Percentiles rank a stretch among this genome's conserved stretches.
These are phyloP conservation scores for Epinephelus cyanopodus DNA, from an alignment of 2,113 vertebrate genomes.

Conservation along the genomic window DNA sequence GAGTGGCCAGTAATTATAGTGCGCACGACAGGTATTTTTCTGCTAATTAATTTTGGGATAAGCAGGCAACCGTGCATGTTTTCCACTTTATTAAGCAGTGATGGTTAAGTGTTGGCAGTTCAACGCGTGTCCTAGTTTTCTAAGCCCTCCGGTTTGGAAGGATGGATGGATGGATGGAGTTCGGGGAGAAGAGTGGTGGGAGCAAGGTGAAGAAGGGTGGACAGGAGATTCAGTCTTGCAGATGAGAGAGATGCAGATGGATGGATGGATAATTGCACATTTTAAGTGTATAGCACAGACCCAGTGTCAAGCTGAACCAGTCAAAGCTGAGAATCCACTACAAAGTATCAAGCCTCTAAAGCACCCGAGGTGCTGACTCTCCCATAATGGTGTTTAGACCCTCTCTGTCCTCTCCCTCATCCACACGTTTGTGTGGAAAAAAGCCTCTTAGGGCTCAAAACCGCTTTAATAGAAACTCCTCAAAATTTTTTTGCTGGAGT, in stretches of 20 bases:
- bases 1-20: slow-evolving; percentile 68
- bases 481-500: slow-evolving; percentile 33
- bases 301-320: slow-evolving; percentile 41
- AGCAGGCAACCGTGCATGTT: slow-evolving; percentile 54
- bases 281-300: slow-evolving; percentile 12
- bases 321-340: slow-evolving; percentile 48
- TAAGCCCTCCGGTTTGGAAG: neutral
- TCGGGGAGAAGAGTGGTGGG: neutral
- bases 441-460: slow-evolving; percentile 77
- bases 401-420: slow-evolving; percentile 60
- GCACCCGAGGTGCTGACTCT: slow-evolving; percentile 77
- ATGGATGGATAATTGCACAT: slow-evolving; percentile 19
- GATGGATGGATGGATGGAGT: slow-evolving; percentile 15
- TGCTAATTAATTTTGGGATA: slow-evolving; percentile 75
- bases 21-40: slow-evolving; percentile 70
- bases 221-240: neutral
- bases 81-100: slow-evolving; percentile 64
- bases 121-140: slow-evolving; percentile 38
- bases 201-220: neutral
- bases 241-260: slow-evolving; percentile 4
- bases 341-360: slow-evolving; percentile 68
- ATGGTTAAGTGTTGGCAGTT: slow-evolving; percentile 50
- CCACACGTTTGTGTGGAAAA: slow-evolving; percentile 56
- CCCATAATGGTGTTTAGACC: slow-evolving; percentile 63
- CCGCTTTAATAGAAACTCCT: slow-evolving; percentile 73